These are phyloP conservation scores for Acanthosoma haemorrhoidale DNA, from an alignment of 2,888 invertebrate species.

Conservation along the genomic window DNA sequence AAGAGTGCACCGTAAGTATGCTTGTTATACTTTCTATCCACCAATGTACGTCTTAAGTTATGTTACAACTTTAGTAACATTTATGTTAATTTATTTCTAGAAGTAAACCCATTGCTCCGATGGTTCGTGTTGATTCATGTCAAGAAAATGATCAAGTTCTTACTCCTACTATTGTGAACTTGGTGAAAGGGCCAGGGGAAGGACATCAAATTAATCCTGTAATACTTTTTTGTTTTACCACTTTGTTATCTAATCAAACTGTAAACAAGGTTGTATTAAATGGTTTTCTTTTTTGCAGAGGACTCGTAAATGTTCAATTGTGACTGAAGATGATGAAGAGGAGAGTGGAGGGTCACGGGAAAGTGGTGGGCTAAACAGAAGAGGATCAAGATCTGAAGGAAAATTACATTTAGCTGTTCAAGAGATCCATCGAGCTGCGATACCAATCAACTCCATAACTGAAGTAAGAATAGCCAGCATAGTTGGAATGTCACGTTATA, in stretches of 20 bases:
- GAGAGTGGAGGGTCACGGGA: conserved; percentile 49
- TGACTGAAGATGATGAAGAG: conserved; percentile 88
- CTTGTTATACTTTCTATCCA: background rate
- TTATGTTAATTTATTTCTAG: background rate
- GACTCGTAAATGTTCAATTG: conserved; percentile 83
- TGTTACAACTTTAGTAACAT: background rate
- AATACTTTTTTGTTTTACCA: background rate
- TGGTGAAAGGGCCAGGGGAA: conserved; percentile 26
- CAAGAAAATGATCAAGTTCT: conserved; percentile 42
- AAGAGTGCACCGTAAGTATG: conserved; percentile 34
- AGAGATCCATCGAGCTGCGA: conserved; percentile 44
- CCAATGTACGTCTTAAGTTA: background rate
- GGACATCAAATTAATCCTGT: conserved; percentile 24
- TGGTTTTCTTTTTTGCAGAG: conserved; percentile 48
- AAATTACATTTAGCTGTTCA: conserved; percentile 65
- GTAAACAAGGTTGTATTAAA: background rate
- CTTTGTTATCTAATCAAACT: background rate
- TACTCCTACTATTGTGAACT: conserved; percentile 11
- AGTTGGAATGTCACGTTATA: too few relatives aligned
- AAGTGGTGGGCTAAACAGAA: conserved; percentile 57
- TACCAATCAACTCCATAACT: conserved; percentile 40
- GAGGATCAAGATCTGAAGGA: conserved; percentile 76
- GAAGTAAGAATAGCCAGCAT: conserved; percentile 39
- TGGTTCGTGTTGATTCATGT: conserved; percentile 43
- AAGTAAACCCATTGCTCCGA: conserved; percentile 41